Percentiles rank a stretch among this genome's conserved stretches.
Evolutionary conservation across 2,888 invertebrate species (phyloP).

Genomic region (Venustoraphidia nigricollis): DNA sequence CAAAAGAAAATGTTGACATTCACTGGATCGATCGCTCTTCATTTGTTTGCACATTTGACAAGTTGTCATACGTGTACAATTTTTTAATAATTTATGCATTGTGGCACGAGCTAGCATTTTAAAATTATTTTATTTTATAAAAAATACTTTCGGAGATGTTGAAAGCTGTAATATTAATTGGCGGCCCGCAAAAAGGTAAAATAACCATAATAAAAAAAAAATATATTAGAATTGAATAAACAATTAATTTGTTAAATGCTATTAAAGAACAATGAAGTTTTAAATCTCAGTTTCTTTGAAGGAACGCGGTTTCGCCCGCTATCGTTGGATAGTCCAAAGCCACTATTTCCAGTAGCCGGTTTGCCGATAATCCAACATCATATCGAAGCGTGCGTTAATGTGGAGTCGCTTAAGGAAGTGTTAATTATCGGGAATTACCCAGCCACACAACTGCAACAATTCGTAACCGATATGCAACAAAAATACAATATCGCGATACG

Average conservation of each 20-base stretch:
- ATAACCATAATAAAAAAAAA: conserved; percentile 1
- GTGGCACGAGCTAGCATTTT: too few species aligned
- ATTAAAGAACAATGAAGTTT: conserved; percentile 5
- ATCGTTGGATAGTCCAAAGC: conserved; percentile 94
- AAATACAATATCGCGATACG: conserved; percentile 68
- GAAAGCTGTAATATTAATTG: conserved; percentile 82
- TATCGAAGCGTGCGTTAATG: conserved; percentile 77
- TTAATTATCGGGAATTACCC: conserved; percentile 90
- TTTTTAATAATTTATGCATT: too few species aligned
- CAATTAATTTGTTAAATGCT: not conserved
- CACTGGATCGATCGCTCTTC: too few species aligned
- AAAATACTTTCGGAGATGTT: conserved; percentile 32
- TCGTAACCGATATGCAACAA: conserved; percentile 73
- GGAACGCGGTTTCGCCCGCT: conserved; percentile 95
- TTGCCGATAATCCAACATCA: conserved; percentile 93
- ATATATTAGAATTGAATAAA: not conserved
- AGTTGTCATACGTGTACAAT: too few species aligned
- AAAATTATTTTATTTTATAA: conserved; percentile 4
- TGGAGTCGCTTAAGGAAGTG: conserved; percentile 75
- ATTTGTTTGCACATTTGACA: too few species aligned
- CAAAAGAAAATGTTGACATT: too few species aligned
- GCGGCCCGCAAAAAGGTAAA: conserved; percentile 87
- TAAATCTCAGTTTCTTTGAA: conserved; percentile 26
- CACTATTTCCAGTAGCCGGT: conserved; percentile 93
- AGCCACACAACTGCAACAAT: conserved; percentile 66